Base-by-base conservation (phyloP, 2,797 vertebrate genomes). In the Acanthornis magna region DNA sequence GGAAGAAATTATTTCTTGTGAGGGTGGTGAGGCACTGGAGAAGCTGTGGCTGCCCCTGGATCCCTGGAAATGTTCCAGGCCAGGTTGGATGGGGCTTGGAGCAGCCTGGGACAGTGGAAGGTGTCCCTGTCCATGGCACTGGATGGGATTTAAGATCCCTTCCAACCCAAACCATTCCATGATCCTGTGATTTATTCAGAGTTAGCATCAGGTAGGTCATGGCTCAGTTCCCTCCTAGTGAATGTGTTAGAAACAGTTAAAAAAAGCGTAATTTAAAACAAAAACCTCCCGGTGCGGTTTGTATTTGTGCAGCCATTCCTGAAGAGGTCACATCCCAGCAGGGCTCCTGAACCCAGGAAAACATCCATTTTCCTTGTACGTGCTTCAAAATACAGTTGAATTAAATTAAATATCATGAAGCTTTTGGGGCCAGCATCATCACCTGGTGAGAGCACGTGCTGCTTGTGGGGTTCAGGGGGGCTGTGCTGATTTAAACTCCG, bases 61-160 rank as follows among this genome's bases (percentile, higher is more conserved):
- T 10, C 9, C 36, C 58, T 42, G 85, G 60, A 15, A 51, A 3
- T 66, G 60, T 12, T 1, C 75, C 9, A 58, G 58, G 18, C 27
- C 29, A 13, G 53, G 45, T 1, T 60, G 60, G 67, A 51, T 0
- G 0, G 36, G 38, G 16, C 9, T 80, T 60, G 30, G 47, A 68
- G 18, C 30, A 22, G 0, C 2, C 26, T 74, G 54, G 47, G 34
- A 4, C 0, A 5, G 25, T 30, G 47, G 54, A 1, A 54, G 7
- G 12, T 34, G 40, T 34, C 61, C 53, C 45, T 87, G 32, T 7
- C 26, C 26, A 3, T 53, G 45, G 60, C 22, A 72, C 47, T 47
- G 2, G 45, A 65, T 66, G 38, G 3, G 8, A 2, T 67, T 40
- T 4, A 13, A 34, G 6, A 5, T 3, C 15, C 21, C 10, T 22